Evolutionary conservation across 2,797 vertebrate species (phyloP).

Genomic region (Alca torda): DNA sequence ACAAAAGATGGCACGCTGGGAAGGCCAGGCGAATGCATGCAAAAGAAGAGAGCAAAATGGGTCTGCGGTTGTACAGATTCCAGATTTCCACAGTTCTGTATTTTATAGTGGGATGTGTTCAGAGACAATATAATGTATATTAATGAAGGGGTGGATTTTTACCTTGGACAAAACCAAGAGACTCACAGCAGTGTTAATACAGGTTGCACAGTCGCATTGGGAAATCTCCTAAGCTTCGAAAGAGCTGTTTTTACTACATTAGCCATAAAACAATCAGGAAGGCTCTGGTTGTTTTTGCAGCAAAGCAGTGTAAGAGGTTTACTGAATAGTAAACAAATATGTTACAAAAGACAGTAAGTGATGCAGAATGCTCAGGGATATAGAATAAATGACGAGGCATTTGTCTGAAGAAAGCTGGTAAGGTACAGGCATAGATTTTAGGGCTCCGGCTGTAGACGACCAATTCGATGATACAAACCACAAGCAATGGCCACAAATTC

Average conservation of each 20-base stretch:
- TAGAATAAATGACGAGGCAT: neutral
- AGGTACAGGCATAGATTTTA: neutral
- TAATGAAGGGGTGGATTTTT: neutral
- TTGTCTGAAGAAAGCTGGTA: neutral
- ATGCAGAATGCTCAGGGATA: neutral
- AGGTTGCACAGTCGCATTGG: accelerated
- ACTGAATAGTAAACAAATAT: neutral
- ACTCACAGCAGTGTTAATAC: neutral
- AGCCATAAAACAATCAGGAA: neutral
- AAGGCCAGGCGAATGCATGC: neutral
- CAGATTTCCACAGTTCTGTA: neutral
- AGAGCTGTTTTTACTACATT: neutral
- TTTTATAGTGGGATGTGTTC: neutral
- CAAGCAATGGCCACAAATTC: neutral
- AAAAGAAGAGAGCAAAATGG: neutral
- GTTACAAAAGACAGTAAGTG: constrained; percentile 5
- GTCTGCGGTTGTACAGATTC: neutral
- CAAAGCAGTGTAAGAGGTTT: neutral
- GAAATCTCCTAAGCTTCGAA: neutral
- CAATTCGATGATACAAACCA: neutral
- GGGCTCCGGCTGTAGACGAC: neutral
- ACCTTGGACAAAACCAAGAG: neutral
- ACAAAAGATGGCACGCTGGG: neutral
- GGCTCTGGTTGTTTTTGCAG: neutral
- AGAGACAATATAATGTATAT: neutral